A percentile compares a stretch with the other conserved stretches of the same genome.
These are phyloP conservation scores for Spinibarbus caldwelli DNA, from an alignment of 2,797 vertebrate species.

Conservation along the genomic window DNA sequence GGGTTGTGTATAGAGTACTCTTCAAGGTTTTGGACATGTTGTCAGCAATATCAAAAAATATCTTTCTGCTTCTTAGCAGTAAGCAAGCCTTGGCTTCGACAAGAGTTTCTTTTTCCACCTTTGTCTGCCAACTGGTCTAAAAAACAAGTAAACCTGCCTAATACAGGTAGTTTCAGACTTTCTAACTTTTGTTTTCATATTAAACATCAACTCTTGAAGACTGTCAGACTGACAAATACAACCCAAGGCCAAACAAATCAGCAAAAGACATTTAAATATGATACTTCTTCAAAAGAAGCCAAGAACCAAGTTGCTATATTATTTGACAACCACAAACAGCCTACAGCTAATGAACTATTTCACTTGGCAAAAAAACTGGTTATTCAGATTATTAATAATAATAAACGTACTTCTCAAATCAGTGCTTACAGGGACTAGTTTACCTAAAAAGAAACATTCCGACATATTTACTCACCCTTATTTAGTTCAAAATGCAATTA, in stretches of 20 bases:
- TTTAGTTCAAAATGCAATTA: neutral
- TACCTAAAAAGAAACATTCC: neutral
- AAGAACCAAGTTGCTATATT: neutral
- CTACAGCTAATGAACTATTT: neutral
- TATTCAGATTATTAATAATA: neutral
- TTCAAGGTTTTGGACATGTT: neutral
- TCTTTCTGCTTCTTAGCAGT: neutral
- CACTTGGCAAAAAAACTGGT: too few relatives aligned
- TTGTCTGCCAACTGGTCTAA: neutral
- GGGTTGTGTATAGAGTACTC: neutral
- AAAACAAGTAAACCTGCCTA: neutral
- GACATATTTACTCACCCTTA: neutral
- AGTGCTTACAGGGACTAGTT: neutral
- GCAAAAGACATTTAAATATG: neutral
- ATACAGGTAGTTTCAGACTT: neutral
- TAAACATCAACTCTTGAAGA: neutral
- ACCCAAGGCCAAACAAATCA: slow-evolving; percentile 10
- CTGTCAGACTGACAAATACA: neutral
- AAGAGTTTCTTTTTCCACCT: neutral
- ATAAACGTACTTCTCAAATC: neutral
- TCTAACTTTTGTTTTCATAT: neutral
- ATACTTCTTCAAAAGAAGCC: neutral
- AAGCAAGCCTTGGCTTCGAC: neutral
- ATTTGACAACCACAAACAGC: neutral
- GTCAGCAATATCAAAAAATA: neutral